These are phyloP conservation scores for Porites cylindrica DNA, from an alignment of 92 coral and sea anemone genomes.

Conservation along the genomic window DNA sequence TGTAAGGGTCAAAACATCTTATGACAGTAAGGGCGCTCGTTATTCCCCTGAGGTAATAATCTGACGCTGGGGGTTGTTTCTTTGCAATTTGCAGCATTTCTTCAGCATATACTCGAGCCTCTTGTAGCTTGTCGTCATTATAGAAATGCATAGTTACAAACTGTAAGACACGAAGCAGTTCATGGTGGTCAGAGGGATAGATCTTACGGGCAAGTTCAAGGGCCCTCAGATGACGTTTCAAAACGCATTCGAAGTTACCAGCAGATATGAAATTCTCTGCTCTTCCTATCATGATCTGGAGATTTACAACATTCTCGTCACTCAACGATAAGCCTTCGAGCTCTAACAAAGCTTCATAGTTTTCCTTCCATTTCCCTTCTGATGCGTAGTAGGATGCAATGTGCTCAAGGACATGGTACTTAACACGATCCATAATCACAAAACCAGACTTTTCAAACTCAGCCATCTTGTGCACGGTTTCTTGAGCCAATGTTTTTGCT, in stretches of 20 bases:
- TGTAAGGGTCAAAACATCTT: background rate
- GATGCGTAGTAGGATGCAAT: constrained; percentile 16
- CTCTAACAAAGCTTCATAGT: constrained; percentile 8
- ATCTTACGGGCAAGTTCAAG: no score
- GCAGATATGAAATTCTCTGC: background rate
- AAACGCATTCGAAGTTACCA: no score
- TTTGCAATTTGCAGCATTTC: background rate
- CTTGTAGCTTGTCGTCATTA: no score
- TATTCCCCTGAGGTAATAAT: background rate
- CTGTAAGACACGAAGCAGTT: no score
- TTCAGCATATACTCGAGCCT: background rate
- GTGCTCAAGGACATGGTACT: background rate
- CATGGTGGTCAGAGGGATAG: no score
- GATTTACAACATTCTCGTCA: background rate
- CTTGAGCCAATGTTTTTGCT: background rate
- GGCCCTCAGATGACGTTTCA: no score
- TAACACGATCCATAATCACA: background rate
- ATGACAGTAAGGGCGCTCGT: background rate
- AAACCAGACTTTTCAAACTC: background rate
- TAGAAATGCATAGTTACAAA: no score
- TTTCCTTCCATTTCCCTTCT: constrained; percentile 18
- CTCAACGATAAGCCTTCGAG: background rate
- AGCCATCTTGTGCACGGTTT: background rate
- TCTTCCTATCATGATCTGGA: constrained; percentile 5
- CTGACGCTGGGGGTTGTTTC: background rate